Evolutionary conservation across 2,113 vertebrate species (phyloP), one percentile per base, ranked within the genome.

Genomic region (Sylvietta virens): DNA sequence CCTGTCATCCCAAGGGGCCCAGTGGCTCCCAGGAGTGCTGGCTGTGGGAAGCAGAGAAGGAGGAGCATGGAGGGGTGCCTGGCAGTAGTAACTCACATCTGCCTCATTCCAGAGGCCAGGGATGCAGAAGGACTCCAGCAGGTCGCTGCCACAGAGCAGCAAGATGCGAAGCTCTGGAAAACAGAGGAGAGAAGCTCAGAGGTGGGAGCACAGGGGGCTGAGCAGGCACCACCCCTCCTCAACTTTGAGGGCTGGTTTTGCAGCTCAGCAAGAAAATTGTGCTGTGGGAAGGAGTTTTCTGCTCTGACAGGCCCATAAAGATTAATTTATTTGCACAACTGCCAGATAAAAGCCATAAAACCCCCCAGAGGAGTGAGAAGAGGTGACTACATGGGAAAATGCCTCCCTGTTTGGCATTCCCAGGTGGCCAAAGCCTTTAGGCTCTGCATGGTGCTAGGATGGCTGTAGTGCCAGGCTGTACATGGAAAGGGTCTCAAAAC

Each of bases 111-210:
- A 99, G 88, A 99, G 98, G 47, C 99, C 99, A 7, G 99, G 99
- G 97, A 99, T 99, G 97, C 99, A 99, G 98, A 99, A 99, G 74
- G 99, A 99, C 88, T 99, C 99, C 97, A 99, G 98, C 57, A 99
- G 98, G 95, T 99, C 99, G 15, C 99, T 99, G 87, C 99, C 99
- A 80, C 99, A 99, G 93, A 99, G 98, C 96, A 99, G 98, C 97
- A 99, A 96, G 98, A 99, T 99, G 86, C 99, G 99, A 71, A 99
- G 98, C 95, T 99, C 99, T 99, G 96, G 23, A 78, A 77, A 51
- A 92, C 87, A 79, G 88, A 83, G 74, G 62, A 73, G 28, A 95
- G 64, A 73, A 47, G 21, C 7, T 94, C 80, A 92, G 60, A 94
- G 31, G 40, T 65, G 31, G n/a, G 73, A 77, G 45, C 35, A 35